phyloP scores from a whole-genome alignment of 2,797 vertebrate species.

The Acanthornis magna region DNA sequence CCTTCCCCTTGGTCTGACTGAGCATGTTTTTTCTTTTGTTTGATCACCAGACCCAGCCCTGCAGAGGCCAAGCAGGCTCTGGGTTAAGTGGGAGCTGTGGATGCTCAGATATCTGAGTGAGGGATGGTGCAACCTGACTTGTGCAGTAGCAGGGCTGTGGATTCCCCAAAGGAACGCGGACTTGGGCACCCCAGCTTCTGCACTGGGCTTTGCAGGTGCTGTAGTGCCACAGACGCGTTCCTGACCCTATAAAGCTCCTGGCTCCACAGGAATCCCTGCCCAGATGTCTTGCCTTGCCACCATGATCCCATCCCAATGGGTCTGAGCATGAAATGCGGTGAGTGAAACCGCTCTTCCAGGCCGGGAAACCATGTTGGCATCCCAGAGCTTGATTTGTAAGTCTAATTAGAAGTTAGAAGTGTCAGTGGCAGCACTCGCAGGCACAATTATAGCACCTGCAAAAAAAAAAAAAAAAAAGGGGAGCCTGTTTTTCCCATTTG shows the following conservation, averaged over 20 bases:
- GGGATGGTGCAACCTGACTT: not conserved
- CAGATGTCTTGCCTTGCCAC: not conserved
- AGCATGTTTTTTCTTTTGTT: not conserved
- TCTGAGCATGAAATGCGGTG: not conserved
- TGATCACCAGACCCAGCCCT: not conserved
- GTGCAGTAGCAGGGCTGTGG: not conserved
- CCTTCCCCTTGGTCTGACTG: not conserved
- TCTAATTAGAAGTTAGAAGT: conserved; percentile 44
- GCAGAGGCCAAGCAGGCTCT: not conserved
- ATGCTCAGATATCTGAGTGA: accelerated
- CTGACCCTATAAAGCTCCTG: not conserved
- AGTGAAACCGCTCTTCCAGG: not conserved
- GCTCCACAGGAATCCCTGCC: not conserved
- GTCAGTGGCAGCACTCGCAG: conserved; percentile 11
- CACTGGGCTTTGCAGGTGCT: not conserved
- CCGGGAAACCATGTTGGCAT: conserved; percentile 3
- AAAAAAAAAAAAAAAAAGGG: not conserved
- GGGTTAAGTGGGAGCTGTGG: not conserved
- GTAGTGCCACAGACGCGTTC: not conserved
- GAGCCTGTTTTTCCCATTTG: conserved; percentile 19
- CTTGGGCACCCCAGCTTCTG: not conserved
- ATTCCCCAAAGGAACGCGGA: not conserved
- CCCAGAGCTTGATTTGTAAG: conserved; percentile 16
- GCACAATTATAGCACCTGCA: conserved; percentile 40
- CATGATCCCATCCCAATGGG: accelerated